Evolutionary conservation across 2,888 invertebrate genomes (phyloP).

Genomic region (Zelleria hepariella): DNA sequence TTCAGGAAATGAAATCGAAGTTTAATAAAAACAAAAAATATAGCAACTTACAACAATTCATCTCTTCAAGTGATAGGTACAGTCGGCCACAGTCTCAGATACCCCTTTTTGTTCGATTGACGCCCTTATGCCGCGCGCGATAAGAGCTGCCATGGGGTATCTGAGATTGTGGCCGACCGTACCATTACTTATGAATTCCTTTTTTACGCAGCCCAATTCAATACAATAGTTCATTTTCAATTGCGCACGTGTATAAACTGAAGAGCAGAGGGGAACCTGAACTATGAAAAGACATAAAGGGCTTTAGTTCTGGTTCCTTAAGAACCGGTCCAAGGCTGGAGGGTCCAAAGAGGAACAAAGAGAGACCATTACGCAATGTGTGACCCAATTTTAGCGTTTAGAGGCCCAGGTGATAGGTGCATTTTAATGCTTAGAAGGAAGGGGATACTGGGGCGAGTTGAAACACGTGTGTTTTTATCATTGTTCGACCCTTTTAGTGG

Average conservation of each 20-base stretch:
- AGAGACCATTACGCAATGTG: conserved; percentile 44
- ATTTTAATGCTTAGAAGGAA: conserved; percentile 16
- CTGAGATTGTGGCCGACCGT: neutral
- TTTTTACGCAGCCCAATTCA: neutral
- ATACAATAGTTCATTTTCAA: conserved; percentile 18
- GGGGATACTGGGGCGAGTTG: neutral
- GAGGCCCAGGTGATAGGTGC: conserved; percentile 57
- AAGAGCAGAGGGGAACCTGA: conserved; percentile 22
- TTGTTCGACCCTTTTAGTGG: neutral
- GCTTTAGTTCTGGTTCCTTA: conserved; percentile 19
- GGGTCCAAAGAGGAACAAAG: conserved; percentile 16
- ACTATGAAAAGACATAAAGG: conserved; percentile 37
- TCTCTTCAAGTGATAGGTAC: no score
- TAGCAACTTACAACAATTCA: no score
- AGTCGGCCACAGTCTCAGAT: no score
- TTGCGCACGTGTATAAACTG: conserved; percentile 54
- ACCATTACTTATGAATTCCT: neutral
- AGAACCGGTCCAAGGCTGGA: conserved; percentile 31
- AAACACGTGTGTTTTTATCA: neutral
- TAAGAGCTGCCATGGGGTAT: no score
- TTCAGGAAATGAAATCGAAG: no score
- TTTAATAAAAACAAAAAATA: no score
- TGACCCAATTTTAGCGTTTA: conserved; percentile 54
- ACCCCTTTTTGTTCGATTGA: no score
- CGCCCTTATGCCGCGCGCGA: no score